Evolutionary conservation across 2,113 vertebrate species (phyloP).

Genomic region (Sylvietta virens): DNA sequence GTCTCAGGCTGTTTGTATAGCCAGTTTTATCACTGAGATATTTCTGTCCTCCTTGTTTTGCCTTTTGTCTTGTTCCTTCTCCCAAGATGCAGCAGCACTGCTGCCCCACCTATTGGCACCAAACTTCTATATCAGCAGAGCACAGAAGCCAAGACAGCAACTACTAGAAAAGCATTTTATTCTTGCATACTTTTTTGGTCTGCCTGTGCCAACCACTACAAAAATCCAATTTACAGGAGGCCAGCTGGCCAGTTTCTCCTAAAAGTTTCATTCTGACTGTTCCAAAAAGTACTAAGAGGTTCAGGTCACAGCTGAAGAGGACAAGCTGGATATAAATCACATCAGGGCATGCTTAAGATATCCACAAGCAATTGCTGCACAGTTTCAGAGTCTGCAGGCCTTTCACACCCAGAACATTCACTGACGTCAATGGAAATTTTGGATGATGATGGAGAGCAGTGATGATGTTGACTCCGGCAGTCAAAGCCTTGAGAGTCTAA

Average conservation of each 20-base stretch:
- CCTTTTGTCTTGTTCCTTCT: background rate
- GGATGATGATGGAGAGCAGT: conserved; percentile 42
- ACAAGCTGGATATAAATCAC: background rate
- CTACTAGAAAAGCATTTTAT: background rate
- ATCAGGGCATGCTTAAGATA: background rate
- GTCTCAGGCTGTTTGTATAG: background rate
- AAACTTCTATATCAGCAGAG: background rate
- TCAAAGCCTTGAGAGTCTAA: conserved; percentile 15
- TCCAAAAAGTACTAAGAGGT: background rate
- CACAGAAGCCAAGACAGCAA: background rate
- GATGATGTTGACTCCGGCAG: conserved; percentile 22
- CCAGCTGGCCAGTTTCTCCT: background rate
- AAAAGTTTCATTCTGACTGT: background rate
- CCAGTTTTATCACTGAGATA: background rate
- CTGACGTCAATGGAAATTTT: conserved; percentile 63
- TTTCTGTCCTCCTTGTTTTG: background rate
- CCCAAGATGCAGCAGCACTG: background rate
- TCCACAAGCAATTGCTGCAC: background rate
- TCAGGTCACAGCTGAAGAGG: conserved; percentile 3
- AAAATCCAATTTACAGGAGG: background rate
- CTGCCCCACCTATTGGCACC: background rate
- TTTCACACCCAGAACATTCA: conserved; percentile 7
- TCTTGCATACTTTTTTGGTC: background rate
- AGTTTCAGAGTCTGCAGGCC: conserved; percentile 11
- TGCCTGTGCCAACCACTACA: background rate